Evolutionary conservation across 2,888 invertebrate genomes (phyloP).

Genomic region (Drosophila paranaensis): DNA sequence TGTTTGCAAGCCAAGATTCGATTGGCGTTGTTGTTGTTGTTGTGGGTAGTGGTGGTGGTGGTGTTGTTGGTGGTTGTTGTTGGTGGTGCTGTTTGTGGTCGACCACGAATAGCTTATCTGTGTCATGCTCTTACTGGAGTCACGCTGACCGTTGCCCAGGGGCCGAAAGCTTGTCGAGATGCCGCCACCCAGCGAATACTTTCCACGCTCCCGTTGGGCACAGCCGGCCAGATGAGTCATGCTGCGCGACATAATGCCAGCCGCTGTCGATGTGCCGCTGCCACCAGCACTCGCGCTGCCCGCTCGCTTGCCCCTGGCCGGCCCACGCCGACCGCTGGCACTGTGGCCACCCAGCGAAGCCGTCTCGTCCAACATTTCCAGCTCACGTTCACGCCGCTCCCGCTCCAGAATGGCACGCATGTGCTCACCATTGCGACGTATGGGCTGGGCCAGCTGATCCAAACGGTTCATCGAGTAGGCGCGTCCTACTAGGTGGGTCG

Average conservation of each 20-base stretch:
- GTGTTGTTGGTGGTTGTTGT: conserved; percentile 54
- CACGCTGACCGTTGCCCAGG: conserved; percentile 82
- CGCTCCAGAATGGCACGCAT: conserved; percentile 84
- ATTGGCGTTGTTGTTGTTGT: conserved; percentile 81
- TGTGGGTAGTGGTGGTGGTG: conserved; percentile 50
- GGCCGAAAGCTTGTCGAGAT: conserved; percentile 82
- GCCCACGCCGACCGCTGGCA: conserved; percentile 38
- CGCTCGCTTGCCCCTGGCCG: conserved; percentile 24
- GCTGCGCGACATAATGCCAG: conserved; percentile 87
- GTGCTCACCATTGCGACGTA: conserved; percentile 86
- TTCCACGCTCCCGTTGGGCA: conserved; percentile 62
- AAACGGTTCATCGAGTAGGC: conserved; percentile 97
- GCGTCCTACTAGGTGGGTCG: conserved; percentile 87
- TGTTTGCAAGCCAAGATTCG: conserved; percentile 82
- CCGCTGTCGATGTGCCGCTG: conserved; percentile 64
- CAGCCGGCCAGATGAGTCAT: conserved; percentile 88
- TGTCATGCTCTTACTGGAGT: conserved; percentile 86
- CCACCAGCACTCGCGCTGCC: conserved; percentile 54
- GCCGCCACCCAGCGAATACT: conserved; percentile 80
- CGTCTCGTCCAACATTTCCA: conserved; percentile 83
- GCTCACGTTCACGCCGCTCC: conserved; percentile 83
- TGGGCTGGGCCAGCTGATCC: conserved; percentile 92
- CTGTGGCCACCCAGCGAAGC: conserved; percentile 79
- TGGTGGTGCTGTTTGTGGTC: conserved; percentile 51
- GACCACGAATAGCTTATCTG: conserved; percentile 84